Evolutionary conservation across 2,888 invertebrate species (phyloP), one percentile per base, ranked within the genome.

Genomic region (Polyommatus iphigenia): DNA sequence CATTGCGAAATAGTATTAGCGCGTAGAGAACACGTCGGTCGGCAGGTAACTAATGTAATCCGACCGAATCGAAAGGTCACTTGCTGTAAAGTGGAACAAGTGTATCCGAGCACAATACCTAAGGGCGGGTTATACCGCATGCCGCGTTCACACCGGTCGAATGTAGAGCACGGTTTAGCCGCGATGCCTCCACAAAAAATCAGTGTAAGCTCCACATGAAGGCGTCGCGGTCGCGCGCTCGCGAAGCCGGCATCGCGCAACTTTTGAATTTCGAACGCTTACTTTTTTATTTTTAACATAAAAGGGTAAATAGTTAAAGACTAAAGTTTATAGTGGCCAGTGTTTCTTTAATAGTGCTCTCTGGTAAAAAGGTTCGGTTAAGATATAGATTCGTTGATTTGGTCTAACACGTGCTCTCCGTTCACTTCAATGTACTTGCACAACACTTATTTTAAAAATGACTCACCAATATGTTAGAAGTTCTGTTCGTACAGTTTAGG

Each of bases 161-260:
- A 93, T 93, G 91, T 94, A 87, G 93, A 93, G 93, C 93, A 93
- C 84, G 88, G 84, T 82, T 84, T 82, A 87, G 87, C 89, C 87
- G 88, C 91, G 91, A 93, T 93, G 93, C 92, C 93, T 93, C 87
- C 91, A 90, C 92, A 91, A 93, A 93, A 93, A 94, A 93, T 93
- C 93, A 94, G 93, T 94, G 91, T 93, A 92, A 92, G 91, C 89
- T 92, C 88, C 84, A 90, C 90, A 88, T 88, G 82, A 88, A 86
- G 85, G 87, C 89, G 88, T 84, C 85, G 80, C 93, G 90, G 93
- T 91, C 93, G 93, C 89, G 90, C 89, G 87, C 87, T 87, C 87
- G 83, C 82, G 75, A 73, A 71, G 76, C 81, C 84, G 79, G 81
- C 78, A 76, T 80, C 79, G 80, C 80, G 82, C 81, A 84, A 81